Evolutionary conservation across 2,888 invertebrate species (phyloP).

Genomic region (Antheraea yamamai): DNA sequence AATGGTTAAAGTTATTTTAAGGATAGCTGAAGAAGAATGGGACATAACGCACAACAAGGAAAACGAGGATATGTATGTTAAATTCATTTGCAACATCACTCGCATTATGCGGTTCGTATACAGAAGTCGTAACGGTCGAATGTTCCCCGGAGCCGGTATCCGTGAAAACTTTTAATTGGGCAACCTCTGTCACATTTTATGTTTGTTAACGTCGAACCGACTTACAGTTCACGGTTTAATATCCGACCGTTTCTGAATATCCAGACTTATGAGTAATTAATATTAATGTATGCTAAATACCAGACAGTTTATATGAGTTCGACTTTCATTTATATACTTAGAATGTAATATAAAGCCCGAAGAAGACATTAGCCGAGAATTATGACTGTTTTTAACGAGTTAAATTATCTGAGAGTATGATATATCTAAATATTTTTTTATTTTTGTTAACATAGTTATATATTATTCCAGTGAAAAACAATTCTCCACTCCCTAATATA

Average conservation of each 20-base stretch:
- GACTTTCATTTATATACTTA: background rate
- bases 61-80: background rate
- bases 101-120: constrained; percentile 15
- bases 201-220: constrained; percentile 2
- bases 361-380: background rate
- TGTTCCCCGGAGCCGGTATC: background rate
- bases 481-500: background rate
- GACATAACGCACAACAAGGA: background rate
- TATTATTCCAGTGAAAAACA: background rate
- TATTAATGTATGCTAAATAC: background rate
- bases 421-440: background rate
- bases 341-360: background rate
- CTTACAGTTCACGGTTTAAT: background rate
- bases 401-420: background rate
- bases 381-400: background rate
- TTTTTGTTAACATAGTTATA: background rate
- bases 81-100: background rate
- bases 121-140: constrained; percentile 22
- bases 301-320: background rate
- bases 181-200: constrained; percentile 17
- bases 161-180: constrained; percentile 10
- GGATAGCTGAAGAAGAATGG: background rate
- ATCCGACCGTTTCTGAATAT: background rate
- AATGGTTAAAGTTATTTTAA: background rate
- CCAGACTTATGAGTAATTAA: constrained; percentile 2